Evolutionary conservation across 2,113 vertebrate species (phyloP), one percentile per base, ranked within the genome.

Genomic region (Thalassoma bifasciatum): DNA sequence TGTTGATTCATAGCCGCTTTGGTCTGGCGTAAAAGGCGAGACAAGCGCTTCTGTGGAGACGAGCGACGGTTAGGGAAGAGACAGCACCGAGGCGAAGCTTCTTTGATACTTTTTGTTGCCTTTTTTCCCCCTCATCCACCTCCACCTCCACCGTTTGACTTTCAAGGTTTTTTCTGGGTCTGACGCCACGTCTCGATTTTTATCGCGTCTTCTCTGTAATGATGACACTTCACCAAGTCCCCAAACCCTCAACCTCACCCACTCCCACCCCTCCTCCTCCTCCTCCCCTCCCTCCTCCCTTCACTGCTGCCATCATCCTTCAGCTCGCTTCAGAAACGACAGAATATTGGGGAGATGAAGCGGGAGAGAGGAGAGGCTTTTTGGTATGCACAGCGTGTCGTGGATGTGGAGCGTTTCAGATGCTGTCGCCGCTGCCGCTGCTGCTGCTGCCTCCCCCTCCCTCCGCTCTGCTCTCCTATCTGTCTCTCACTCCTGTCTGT

Each of bases 341-440:
- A 77, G 75, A 84, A 77, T 79, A 79, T 82, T 61, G 78, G 23
- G 71, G 88, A 82, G 83, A 76, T 86, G 83, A 84, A 84, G 84
- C 53, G 65, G 76, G 76, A 86, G 77, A 77, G 80, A 38, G 59
- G 75, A 84, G 80, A 58, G 75, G 73, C 89, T 92, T 77, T 86
- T 92, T 91, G 89, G 84, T 91, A 91, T 93, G 86, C 86, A 26
- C 73, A 52, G 83, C 76, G 71, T 84, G 87, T 91, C 75, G 71
- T 84, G 88, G 91, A 86, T 87, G 82, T 92, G 85, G 88, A 89
- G 78, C 72, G 63, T 91, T 89, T 92, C 89, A 83, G 86, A 84
- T 86, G 47, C 80, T 12, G 62, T 51, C 21, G 51, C 51, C 17
- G 59, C 61, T 61, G 30, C 60, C 57, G 56, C 81, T 10, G 5